These are phyloP conservation scores for Solenopsis invicta DNA, from an alignment of 1,140 invertebrate genomes.

Conservation along the genomic window DNA sequence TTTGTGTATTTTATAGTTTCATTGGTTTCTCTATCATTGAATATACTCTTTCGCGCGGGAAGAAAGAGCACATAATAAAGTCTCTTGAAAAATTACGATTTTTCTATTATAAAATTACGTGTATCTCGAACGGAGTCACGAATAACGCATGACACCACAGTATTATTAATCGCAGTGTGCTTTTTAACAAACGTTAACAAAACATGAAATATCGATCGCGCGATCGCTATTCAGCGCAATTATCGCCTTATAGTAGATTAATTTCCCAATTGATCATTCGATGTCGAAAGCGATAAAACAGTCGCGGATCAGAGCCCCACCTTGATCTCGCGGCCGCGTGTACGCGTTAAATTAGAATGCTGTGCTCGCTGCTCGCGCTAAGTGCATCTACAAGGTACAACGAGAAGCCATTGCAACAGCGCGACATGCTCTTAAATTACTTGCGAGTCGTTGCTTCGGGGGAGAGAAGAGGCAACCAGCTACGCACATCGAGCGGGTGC, in stretches of 20 bases:
- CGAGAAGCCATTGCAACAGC: conserved; percentile 50
- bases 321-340: conserved; percentile 19
- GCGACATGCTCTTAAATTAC: conserved; percentile 62
- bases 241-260: neutral
- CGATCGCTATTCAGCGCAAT: conserved; percentile 17
- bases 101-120: neutral
- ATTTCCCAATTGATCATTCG: conserved; percentile 24
- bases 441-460: conserved; percentile 52
- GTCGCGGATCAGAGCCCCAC: neutral
- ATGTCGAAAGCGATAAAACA: conserved; percentile 35
- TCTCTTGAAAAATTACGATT: neutral
- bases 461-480: conserved; percentile 35
- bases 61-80: neutral
- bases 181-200: neutral
- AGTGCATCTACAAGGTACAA: conserved; percentile 59
- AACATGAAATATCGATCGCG: conserved; percentile 21
- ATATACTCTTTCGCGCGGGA: neutral
- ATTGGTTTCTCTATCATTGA: neutral
- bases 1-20: neutral
- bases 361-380: conserved; percentile 48
- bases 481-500: conserved; percentile 30
- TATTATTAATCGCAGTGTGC: neutral
- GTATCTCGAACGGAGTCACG: neutral
- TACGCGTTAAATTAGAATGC: conserved; percentile 59
- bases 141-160: conserved; percentile 4